These are phyloP conservation scores for Apocheima hispidaria DNA, from an alignment of 2,888 invertebrate species.

Conservation along the genomic window DNA sequence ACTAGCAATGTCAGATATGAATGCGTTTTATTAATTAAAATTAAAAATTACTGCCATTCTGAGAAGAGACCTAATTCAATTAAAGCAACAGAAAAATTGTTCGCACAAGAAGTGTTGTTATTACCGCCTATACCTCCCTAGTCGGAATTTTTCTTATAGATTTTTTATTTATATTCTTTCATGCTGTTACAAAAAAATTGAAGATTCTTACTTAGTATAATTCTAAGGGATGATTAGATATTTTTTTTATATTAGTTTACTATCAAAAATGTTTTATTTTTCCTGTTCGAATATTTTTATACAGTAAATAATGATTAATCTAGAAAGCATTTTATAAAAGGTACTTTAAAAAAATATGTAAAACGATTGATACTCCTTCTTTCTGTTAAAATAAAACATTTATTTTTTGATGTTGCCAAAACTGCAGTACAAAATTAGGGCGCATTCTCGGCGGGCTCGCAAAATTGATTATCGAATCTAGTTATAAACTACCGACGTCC, in stretches of 20 bases:
- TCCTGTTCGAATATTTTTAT: no score
- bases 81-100: slow-evolving; percentile 13
- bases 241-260: no score
- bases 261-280: no score
- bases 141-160: neutral
- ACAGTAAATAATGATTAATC: no score
- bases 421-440: slow-evolving; percentile 51
- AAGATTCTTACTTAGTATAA: no score
- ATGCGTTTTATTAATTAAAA: slow-evolving; percentile 23
- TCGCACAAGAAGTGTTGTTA: slow-evolving; percentile 9
- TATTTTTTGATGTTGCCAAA: slow-evolving; percentile 13
- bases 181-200: no score
- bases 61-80: slow-evolving; percentile 24
- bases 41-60: slow-evolving; percentile 20
- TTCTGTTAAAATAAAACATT: neutral
- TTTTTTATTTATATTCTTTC: neutral
- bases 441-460: slow-evolving; percentile 57
- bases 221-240: no score
- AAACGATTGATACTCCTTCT: no score
- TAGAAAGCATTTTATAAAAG: neutral
- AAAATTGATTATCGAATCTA: slow-evolving; percentile 84
- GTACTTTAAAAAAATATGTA: neutral
- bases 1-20: slow-evolving; percentile 17
- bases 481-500: slow-evolving; percentile 77
- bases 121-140: slow-evolving; percentile 6